Percentiles rank a stretch among this genome's conserved stretches.
phyloP scores from a whole-genome alignment of 2,888 invertebrate species.

The Drosophila limbata region DNA sequence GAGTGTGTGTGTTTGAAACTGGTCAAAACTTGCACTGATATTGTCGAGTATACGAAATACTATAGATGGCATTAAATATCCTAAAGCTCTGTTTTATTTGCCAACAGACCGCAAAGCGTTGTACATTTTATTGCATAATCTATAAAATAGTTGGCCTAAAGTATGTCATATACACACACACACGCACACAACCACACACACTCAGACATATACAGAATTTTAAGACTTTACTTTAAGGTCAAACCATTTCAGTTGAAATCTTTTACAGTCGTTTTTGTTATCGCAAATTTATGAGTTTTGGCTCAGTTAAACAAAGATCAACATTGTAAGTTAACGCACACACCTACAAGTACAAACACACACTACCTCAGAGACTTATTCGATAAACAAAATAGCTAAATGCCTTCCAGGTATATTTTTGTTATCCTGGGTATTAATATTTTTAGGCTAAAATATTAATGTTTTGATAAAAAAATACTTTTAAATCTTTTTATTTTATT shows the following conservation, averaged over 20 bases:
- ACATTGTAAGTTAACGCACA: slow-evolving; percentile 41
- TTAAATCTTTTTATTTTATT: no score
- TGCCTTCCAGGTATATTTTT: slow-evolving; percentile 11
- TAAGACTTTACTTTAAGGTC: slow-evolving; percentile 9
- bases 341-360: slow-evolving; percentile 3
- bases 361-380: slow-evolving; percentile 1
- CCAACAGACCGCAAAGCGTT: slow-evolving; percentile 39
- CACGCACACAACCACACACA: slow-evolving; percentile 1
- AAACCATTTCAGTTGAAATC: slow-evolving; percentile 20
- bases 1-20: slow-evolving; percentile 10
- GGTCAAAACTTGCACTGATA: slow-evolving; percentile 29
- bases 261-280: slow-evolving; percentile 9
- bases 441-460: no score
- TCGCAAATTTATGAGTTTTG: slow-evolving; percentile 55
- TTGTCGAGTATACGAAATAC: slow-evolving; percentile 1
- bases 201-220: background rate
- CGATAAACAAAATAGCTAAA: slow-evolving; percentile 17
- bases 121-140: slow-evolving; percentile 49
- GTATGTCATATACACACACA: slow-evolving; percentile 8
- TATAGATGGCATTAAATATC: slow-evolving; percentile 40
- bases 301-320: slow-evolving; percentile 56
- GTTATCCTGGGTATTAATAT: no score
- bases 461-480: no score
- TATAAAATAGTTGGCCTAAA: slow-evolving; percentile 21
- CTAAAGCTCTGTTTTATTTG: slow-evolving; percentile 51